Evolutionary conservation across 2,797 vertebrate genomes (phyloP).

Genomic region (Phrynocephalus vlangalii): DNA sequence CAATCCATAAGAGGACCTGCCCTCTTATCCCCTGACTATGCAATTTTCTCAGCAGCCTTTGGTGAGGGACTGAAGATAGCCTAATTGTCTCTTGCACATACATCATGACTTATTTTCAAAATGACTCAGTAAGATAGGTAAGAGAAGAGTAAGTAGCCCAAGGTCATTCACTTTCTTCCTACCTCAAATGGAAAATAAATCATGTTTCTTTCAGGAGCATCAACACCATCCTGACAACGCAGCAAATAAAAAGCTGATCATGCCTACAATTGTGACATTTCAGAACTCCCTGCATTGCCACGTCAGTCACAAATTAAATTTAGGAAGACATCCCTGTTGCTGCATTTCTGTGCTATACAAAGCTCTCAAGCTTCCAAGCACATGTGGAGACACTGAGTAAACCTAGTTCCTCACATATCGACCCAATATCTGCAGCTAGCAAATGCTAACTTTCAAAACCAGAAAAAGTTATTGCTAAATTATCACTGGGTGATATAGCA

Average conservation of each 20-base stretch:
- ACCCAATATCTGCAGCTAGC: not conserved
- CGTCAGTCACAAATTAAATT: not conserved
- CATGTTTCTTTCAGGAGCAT: not conserved
- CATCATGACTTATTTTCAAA: no score
- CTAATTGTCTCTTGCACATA: no score
- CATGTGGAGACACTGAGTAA: not conserved
- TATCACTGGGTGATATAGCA: not conserved
- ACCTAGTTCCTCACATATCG: not conserved
- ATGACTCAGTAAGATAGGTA: no score
- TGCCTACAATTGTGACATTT: not conserved
- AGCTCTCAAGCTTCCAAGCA: not conserved
- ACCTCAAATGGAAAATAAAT: not conserved
- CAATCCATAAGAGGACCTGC: no score
- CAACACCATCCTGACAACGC: not conserved
- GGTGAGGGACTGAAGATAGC: no score
- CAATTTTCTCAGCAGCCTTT: no score
- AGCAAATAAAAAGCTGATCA: not conserved
- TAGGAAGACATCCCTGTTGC: not conserved
- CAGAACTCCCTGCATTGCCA: not conserved
- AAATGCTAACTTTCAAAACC: not conserved
- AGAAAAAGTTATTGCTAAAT: not conserved
- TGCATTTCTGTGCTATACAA: not conserved
- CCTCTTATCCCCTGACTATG: no score
- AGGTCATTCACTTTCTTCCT: not conserved
- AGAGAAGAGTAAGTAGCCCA: no score